Evolutionary conservation across 2,797 vertebrate genomes (phyloP).

Genomic region (Notamacropus eugenii): DNA sequence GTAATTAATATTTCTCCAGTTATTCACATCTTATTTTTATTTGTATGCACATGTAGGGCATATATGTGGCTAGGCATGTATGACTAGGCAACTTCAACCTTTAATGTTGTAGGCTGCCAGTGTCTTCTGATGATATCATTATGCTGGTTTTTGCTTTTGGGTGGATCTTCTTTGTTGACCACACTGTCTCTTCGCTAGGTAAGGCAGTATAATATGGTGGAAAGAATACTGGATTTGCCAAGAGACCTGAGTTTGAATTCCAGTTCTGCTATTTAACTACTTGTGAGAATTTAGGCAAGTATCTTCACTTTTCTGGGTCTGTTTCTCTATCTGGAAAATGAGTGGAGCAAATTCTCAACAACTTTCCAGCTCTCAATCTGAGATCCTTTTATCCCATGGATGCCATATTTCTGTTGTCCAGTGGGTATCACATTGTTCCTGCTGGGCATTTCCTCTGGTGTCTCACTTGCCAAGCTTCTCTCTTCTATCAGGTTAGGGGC

Average conservation of each 20-base stretch:
- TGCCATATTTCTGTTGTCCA: neutral
- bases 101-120: neutral
- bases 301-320: neutral
- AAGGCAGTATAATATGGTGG: neutral
- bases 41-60: neutral
- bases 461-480: neutral
- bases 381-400: neutral
- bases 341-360: neutral
- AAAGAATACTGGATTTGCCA: neutral
- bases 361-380: neutral
- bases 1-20: neutral
- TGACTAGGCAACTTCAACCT: neutral
- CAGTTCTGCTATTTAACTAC: neutral
- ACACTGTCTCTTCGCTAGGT: neutral
- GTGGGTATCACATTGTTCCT: neutral
- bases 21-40: neutral
- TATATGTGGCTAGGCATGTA: neutral
- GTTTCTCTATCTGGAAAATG: neutral
- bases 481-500: neutral
- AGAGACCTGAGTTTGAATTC: neutral
- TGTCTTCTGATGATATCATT: neutral
- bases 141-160: neutral
- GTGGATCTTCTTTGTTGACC: neutral
- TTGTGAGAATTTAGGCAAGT: neutral
- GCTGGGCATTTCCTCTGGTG: neutral